These are phyloP conservation scores for Thermophis baileyi DNA, from an alignment of 2,113 vertebrate genomes.

Conservation along the genomic window DNA sequence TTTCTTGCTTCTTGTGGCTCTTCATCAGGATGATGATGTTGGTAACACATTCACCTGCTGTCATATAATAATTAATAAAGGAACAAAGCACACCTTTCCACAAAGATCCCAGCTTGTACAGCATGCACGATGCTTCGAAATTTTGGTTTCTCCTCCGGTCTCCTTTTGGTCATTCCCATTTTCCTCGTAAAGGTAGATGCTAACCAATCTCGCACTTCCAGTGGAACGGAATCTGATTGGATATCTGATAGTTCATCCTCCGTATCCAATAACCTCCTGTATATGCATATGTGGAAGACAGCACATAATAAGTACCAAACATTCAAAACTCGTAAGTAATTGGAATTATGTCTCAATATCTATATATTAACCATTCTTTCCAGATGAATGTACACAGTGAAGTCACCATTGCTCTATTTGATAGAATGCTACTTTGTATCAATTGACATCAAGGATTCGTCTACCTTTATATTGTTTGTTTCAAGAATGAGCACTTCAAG, in stretches of 20 bases:
- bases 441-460: background rate
- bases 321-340: background rate
- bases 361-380: background rate
- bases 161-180: constrained; percentile 91
- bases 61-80: background rate
- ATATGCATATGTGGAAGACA: constrained; percentile 16
- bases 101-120: constrained; percentile 98
- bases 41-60: background rate
- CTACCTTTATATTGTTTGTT: background rate
- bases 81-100: constrained; percentile 76
- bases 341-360: background rate
- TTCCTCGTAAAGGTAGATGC: constrained; percentile 96
- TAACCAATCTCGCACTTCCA: constrained; percentile 95
- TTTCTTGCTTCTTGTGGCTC: background rate
- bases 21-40: background rate
- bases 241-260: constrained; percentile 95
- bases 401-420: background rate
- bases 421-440: background rate
- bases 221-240: constrained; percentile 87
- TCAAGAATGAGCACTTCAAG: background rate
- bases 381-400: background rate
- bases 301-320: background rate
- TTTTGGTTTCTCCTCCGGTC: constrained; percentile 92
- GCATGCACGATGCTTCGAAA: constrained; percentile 97
- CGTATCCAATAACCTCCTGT: constrained; percentile 87